Evolutionary conservation across 2,797 vertebrate genomes (phyloP).

Genomic region (Enteromius anoplus): DNA sequence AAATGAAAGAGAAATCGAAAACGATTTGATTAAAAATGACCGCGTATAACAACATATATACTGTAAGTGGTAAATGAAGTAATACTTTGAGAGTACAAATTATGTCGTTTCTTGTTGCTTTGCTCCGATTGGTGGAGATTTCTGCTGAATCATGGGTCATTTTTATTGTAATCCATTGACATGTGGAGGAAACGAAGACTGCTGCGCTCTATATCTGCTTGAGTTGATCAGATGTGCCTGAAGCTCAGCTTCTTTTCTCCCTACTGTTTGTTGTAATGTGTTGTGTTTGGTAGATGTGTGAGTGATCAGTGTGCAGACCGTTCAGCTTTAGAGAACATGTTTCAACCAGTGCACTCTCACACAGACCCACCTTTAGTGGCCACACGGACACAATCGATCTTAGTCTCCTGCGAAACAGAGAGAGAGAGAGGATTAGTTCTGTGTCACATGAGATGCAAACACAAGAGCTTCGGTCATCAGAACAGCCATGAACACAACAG

Average conservation of each 20-base stretch:
- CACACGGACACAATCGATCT: conserved; percentile 88
- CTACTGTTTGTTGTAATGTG: not conserved
- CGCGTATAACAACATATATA: not conserved
- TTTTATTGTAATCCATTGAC: not conserved
- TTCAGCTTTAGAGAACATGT: conserved; percentile 45
- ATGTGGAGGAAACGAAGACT: not conserved
- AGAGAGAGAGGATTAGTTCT: conserved; percentile 47
- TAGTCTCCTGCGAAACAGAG: conserved; percentile 85
- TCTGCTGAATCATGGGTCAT: not conserved
- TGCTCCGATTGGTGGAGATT: not conserved
- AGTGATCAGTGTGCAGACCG: not conserved
- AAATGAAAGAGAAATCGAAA: not conserved
- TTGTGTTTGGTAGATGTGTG: not conserved
- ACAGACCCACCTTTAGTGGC: conserved; percentile 86
- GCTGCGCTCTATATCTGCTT: not conserved
- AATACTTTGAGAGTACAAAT: not conserved
- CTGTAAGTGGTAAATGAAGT: not conserved
- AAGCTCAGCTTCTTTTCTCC: not conserved
- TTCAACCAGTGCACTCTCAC: no score
- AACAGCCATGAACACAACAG: not conserved
- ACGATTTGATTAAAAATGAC: not conserved
- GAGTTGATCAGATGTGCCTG: not conserved
- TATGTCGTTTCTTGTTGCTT: not conserved
- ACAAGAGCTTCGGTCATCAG: conserved; percentile 39
- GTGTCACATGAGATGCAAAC: conserved; percentile 43